phyloP scores from a whole-genome alignment of 2,888 invertebrate species.

The Lepidonotus clava region DNA sequence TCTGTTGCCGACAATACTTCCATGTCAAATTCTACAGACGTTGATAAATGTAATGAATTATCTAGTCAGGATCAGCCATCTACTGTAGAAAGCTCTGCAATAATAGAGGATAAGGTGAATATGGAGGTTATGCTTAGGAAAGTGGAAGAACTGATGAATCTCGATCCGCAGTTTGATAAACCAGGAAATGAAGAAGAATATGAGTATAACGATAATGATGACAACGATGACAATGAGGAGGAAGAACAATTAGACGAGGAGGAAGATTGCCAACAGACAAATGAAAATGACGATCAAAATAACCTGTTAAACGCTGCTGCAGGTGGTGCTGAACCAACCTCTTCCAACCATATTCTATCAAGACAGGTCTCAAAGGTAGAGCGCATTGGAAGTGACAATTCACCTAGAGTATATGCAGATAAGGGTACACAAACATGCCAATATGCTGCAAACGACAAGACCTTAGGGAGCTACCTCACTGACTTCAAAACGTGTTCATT shows the following conservation, averaged over 20 bases:
- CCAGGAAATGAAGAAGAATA: not conserved
- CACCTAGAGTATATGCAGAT: not conserved
- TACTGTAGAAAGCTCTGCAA: not conserved
- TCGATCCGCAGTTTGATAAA: not conserved
- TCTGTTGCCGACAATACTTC: not conserved
- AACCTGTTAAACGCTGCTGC: not conserved
- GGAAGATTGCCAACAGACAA: too few species aligned
- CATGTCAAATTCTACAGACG: not conserved
- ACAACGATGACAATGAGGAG: not conserved
- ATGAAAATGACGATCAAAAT: not conserved
- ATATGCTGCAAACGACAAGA: not conserved
- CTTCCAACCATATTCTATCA: not conserved
- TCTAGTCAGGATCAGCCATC: not conserved
- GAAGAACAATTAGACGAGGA: not conserved
- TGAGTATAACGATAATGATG: not conserved
- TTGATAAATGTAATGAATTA: not conserved
- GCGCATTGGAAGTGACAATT: not conserved
- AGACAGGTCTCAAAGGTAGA: not conserved
- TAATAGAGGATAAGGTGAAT: constrained; percentile 1
- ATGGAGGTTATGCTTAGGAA: constrained; percentile 3
- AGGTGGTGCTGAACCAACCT: not conserved
- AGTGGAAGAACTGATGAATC: not conserved
- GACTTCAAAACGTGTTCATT: constrained; percentile 16
- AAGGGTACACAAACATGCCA: not conserved
- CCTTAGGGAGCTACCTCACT: not conserved